These are phyloP conservation scores for Cladorhizidae sp. DNA, from an alignment of 37 sponge, comb jelly and placozoan species.

Conservation along the genomic window DNA sequence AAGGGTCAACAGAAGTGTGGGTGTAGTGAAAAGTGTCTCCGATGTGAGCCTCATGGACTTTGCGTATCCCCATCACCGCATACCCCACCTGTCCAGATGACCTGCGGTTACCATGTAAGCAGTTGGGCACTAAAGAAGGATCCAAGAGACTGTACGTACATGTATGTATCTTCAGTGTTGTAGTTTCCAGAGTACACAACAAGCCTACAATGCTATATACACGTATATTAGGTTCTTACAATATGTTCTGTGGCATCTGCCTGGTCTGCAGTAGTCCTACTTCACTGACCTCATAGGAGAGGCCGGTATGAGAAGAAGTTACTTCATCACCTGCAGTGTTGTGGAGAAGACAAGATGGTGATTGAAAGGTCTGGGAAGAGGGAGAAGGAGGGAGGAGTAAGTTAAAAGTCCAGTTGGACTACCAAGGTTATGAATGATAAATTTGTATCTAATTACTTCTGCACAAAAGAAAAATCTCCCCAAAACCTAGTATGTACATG, in stretches of 20 bases:
- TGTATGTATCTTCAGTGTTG: no score
- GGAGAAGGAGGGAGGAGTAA: no score
- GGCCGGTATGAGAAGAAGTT: conserved; percentile 50
- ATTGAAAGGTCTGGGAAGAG: no score
- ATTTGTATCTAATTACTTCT: no score
- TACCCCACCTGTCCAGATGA: conserved; percentile 93
- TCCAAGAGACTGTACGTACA: not conserved
- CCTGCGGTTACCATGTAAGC: not conserved
- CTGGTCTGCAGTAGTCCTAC: conserved; percentile 77
- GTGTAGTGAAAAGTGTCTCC: conserved; percentile 92
- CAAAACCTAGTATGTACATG: no score
- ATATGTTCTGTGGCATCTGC: conserved; percentile 26
- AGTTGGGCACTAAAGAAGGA: not conserved
- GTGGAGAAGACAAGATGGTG: no score
- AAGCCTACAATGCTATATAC: no score
- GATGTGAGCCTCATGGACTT: conserved; percentile 73
- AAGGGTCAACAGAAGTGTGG: conserved; percentile 39
- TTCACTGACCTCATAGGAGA: conserved; percentile 58
- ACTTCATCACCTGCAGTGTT: conserved; percentile 60
- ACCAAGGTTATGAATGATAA: no score
- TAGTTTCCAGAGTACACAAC: no score
- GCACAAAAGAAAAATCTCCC: no score
- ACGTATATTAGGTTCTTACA: no score
- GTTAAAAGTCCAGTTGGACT: no score
- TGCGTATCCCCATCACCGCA: conserved; percentile 79